phyloP scores from a whole-genome alignment of 2,797 vertebrate species.

The Gallinago solitaria region DNA sequence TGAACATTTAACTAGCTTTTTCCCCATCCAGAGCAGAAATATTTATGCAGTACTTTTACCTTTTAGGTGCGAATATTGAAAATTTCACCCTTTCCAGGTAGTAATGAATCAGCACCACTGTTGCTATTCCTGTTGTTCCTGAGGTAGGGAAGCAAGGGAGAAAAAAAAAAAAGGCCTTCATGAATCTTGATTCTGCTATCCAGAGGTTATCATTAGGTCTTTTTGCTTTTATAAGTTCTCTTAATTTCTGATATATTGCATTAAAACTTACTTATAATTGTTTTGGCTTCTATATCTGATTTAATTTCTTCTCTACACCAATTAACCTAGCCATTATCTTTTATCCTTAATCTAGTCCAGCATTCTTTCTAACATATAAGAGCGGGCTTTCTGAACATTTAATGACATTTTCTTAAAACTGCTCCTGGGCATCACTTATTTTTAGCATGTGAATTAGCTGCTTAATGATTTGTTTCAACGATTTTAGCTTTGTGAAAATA shows the following conservation, averaged over 20 bases:
- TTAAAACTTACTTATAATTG: neutral
- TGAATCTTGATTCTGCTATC: neutral
- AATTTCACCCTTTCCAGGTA: neutral
- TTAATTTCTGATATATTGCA: neutral
- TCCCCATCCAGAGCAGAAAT: neutral
- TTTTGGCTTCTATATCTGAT: neutral
- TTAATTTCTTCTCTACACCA: neutral
- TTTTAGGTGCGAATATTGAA: neutral
- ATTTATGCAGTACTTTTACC: neutral
- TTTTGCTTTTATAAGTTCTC: neutral
- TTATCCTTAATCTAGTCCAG: neutral
- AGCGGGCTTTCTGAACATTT: neutral
- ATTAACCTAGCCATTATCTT: neutral
- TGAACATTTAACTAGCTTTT: neutral
- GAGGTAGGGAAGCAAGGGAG: neutral
- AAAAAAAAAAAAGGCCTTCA: neutral
- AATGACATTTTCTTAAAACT: neutral
- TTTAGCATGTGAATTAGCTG: neutral
- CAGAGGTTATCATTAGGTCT: neutral
- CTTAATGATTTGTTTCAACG: neutral
- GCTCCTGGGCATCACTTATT: neutral
- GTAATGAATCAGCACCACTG: neutral
- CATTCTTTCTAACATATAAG: neutral
- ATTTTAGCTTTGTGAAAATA: neutral
- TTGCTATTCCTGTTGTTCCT: neutral